A percentile compares a stretch with the other conserved stretches of the same genome.
phyloP scores from a whole-genome alignment of 2,888 invertebrate genomes.

The Clanis bilineata region DNA sequence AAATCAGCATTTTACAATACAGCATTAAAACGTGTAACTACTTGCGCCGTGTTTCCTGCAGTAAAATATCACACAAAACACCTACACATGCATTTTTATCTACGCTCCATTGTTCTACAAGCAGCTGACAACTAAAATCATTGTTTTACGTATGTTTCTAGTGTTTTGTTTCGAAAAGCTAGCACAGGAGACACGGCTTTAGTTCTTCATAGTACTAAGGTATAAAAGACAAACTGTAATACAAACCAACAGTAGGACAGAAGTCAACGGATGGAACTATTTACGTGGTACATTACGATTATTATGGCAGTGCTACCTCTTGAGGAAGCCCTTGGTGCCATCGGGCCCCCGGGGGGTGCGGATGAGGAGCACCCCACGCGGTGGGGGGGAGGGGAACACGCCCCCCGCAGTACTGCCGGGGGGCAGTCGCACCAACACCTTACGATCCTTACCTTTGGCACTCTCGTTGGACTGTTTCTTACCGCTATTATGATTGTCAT shows the following conservation, averaged over 20 bases:
- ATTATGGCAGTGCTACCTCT: slow-evolving; percentile 64
- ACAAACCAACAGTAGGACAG: slow-evolving; percentile 29
- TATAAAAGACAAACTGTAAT: slow-evolving; percentile 25
- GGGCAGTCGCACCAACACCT: slow-evolving; percentile 66
- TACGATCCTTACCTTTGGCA: slow-evolving; percentile 68
- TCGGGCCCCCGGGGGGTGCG: slow-evolving; percentile 91
- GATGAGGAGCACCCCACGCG: slow-evolving; percentile 81
- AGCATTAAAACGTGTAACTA: too few relatives aligned
- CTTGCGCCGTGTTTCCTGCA: too few relatives aligned
- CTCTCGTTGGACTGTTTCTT: slow-evolving; percentile 61
- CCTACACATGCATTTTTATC: too few relatives aligned
- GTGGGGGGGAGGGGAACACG: slow-evolving; percentile 70
- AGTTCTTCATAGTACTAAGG: too few relatives aligned
- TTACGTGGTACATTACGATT: slow-evolving; percentile 36
- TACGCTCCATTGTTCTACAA: too few relatives aligned
- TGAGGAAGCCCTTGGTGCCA: slow-evolving; percentile 83
- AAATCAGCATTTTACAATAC: too few relatives aligned
- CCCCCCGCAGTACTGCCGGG: slow-evolving; percentile 60
- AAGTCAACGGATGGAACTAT: slow-evolving; percentile 52
- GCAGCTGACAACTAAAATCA: too few relatives aligned
- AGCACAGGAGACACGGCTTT: too few relatives aligned
- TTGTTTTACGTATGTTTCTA: too few relatives aligned
- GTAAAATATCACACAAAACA: too few relatives aligned
- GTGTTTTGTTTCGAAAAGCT: too few relatives aligned
- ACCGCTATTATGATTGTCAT: slow-evolving; percentile 57